A percentile compares a stretch with the other conserved stretches of the same genome.
phyloP scores from a whole-genome alignment of 35 echinoderm and acorn worm species.

The Chiridota heheva region DNA sequence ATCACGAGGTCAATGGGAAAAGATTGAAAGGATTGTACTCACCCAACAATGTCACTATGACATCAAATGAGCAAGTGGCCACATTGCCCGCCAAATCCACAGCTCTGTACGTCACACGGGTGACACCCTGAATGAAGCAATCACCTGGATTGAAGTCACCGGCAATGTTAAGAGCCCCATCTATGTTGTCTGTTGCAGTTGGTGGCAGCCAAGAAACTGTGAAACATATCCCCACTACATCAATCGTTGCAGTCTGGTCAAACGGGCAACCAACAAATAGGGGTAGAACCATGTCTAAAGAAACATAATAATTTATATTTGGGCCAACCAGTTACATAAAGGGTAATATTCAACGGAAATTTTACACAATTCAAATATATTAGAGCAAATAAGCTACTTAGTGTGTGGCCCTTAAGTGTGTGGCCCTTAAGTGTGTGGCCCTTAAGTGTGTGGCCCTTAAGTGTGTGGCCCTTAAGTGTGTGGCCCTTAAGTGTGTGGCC shows the following conservation, averaged over 20 bases:
- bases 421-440: too few species aligned
- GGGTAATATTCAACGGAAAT: too few species aligned
- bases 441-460: too few species aligned
- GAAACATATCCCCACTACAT: background rate
- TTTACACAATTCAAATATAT: too few species aligned
- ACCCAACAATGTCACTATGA: constrained; percentile 30
- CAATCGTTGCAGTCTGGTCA: constrained; percentile 2
- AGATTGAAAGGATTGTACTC: too few species aligned
- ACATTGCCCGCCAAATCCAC: constrained; percentile 20
- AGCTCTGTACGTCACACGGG: constrained; percentile 19
- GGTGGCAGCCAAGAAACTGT: constrained; percentile 19
- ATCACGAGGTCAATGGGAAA: too few species aligned
- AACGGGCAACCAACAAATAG: constrained; percentile 2
- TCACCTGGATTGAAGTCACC: background rate
- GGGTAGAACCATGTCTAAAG: constrained; percentile 17
- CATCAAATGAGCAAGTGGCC: constrained; percentile 28
- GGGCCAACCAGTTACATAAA: too few species aligned
- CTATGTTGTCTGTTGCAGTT: constrained; percentile 39
- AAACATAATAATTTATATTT: too few species aligned
- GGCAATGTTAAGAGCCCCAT: background rate
- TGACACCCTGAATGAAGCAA: constrained; percentile 12
- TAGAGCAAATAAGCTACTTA: too few species aligned
- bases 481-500: too few species aligned
- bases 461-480: too few species aligned
- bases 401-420: too few species aligned